Evolutionary conservation across 2,888 invertebrate genomes (phyloP), one percentile per base, ranked within the genome.

Genomic region (Cantharis rustica): DNA sequence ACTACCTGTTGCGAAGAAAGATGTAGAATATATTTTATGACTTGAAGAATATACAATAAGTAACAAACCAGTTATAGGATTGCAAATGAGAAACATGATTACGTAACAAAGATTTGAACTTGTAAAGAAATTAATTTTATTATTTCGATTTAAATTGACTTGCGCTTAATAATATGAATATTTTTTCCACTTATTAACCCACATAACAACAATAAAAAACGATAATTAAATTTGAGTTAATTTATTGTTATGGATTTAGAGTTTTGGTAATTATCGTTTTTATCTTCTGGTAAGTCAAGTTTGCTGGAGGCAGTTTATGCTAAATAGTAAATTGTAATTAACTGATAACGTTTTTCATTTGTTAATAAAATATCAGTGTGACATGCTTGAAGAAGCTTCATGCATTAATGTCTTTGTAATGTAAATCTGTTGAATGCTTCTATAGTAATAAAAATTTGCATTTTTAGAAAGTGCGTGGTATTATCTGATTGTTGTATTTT

Each of bases 1-100:
- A 73, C 73, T 73, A 76, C 76, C 76, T 76, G 73, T 73, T 73
- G 68, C 76, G 17, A 68, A 16, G 64, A 64, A 20, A 20, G 64
- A 64, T 64, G 64, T 64, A 20, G 64, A 20, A 64, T 16, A 64
- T 64, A 64, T 64, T 64, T 64, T 16, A 64, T 64, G 64, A 64
- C 20, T 64, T 64, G 20, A 64, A 64, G n/a, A 64, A 20, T 64
- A 64, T 64, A 64, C 64, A 64, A 64, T 64, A 64, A 64, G 64
- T 17, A 64, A 64, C 64, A 64, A 64, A 64, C 64, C 64, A 64
- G 64, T 64, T 64, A 64, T 64, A 20, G 0, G 20, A 64, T 20
- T 64, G 64, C 64, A 64, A 64, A 64, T 64, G 20, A 64, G 16
- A 64, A 64, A 64, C 64, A 64, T 20, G 64, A 64, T 64, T 64